Conservation (phyloP, 2,797 vertebrate species). For the Ctenopoma multispine region DNA sequence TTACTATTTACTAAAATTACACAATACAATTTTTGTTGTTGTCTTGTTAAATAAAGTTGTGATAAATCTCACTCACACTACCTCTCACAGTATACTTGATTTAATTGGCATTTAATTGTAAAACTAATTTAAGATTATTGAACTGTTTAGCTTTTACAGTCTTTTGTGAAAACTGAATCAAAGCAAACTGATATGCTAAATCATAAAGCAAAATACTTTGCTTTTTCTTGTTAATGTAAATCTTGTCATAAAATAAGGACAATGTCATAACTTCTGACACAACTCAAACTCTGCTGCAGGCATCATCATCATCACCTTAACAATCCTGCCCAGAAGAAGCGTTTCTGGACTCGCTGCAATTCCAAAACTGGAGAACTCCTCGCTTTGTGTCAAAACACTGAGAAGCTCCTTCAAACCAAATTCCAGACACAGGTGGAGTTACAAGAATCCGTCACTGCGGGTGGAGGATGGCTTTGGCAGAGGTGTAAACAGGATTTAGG, state of each 20-base stretch:
- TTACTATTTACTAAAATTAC: too few species aligned
- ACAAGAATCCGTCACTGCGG: slow-evolving; percentile 18
- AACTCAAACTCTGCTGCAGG: background rate
- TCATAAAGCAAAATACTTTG: too few species aligned
- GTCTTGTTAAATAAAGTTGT: too few species aligned
- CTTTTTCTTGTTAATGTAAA: too few species aligned
- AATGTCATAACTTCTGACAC: background rate
- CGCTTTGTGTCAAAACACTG: background rate
- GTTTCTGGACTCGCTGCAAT: background rate
- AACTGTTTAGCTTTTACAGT: too few species aligned
- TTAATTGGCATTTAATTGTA: too few species aligned
- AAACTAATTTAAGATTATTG: too few species aligned
- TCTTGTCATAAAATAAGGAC: background rate
- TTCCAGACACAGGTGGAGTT: slow-evolving; percentile 16
- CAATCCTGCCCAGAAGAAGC: slow-evolving; percentile 23
- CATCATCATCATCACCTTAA: slow-evolving; percentile 50
- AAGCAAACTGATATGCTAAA: too few species aligned
- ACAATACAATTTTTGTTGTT: too few species aligned
- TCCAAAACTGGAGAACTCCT: slow-evolving; percentile 14
- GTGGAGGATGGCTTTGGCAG: slow-evolving; percentile 30
- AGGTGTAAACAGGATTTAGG: slow-evolving; percentile 58
- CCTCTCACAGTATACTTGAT: too few species aligned
- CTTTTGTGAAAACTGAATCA: too few species aligned
- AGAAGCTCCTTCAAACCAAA: slow-evolving; percentile 21
- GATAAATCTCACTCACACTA: too few species aligned